Evolutionary conservation across 1,140 invertebrate genomes (phyloP).

Genomic region (Oncopodura yosiiana): DNA sequence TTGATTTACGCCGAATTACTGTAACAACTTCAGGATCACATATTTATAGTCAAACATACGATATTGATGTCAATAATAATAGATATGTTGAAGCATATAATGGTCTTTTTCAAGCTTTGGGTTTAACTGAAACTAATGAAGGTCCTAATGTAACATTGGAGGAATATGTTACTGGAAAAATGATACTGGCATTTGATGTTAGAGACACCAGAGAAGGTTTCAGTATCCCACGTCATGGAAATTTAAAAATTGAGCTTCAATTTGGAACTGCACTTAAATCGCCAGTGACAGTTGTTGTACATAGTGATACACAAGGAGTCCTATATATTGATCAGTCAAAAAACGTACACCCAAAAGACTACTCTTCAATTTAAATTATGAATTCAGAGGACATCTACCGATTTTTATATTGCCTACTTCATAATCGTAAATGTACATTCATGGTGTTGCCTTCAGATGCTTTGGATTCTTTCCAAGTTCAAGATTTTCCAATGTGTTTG

Average conservation of each 20-base stretch:
- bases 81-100: constrained; percentile 16
- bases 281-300: constrained; percentile 12
- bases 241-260: constrained; percentile 11
- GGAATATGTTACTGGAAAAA: constrained; percentile 13
- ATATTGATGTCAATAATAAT: constrained; percentile 8
- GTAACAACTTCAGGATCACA: constrained; percentile 17
- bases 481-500: too few relatives aligned
- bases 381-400: too few relatives aligned
- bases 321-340: constrained; percentile 19
- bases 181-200: constrained; percentile 15
- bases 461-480: too few relatives aligned
- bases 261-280: neutral
- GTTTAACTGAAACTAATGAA: neutral
- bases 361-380: too few relatives aligned
- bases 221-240: constrained; percentile 10
- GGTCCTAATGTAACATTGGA: constrained; percentile 12
- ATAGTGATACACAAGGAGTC: constrained; percentile 25
- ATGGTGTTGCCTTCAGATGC: too few relatives aligned
- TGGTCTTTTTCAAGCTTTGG: constrained; percentile 17
- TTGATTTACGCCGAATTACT: constrained; percentile 10
- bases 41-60: neutral
- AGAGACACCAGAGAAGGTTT: constrained; percentile 5
- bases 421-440: too few relatives aligned
- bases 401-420: too few relatives aligned
- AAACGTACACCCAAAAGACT: constrained; percentile 17